Conservation (phyloP, 2,888 invertebrate genomes). For the Volucella zonaria region DNA sequence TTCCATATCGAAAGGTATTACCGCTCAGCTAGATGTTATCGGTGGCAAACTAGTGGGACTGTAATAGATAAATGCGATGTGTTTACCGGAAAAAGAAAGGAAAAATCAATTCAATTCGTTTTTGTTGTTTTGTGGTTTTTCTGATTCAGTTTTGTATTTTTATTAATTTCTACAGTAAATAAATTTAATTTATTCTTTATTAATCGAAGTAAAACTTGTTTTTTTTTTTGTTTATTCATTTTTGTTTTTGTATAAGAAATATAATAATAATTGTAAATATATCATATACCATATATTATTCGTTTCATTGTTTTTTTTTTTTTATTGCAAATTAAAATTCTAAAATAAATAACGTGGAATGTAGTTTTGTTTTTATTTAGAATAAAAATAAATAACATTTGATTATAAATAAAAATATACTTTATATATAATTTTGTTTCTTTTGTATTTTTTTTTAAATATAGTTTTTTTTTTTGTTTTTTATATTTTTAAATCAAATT, state of each 20-base stretch:
- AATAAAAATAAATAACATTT: slow-evolving; percentile 74
- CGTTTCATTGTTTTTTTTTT: slow-evolving; percentile 41
- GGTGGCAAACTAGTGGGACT: slow-evolving; percentile 81
- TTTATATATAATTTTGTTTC: slow-evolving; percentile 36
- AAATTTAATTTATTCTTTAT: slow-evolving; percentile 66
- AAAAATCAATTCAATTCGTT: slow-evolving; percentile 74
- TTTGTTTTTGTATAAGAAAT: slow-evolving; percentile 71
- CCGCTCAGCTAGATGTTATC: slow-evolving; percentile 80
- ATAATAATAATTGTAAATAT: slow-evolving; percentile 65
- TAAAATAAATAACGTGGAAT: slow-evolving; percentile 74
- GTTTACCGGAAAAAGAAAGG: neutral
- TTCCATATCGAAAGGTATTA: slow-evolving; percentile 80
- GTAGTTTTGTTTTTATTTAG: slow-evolving; percentile 53
- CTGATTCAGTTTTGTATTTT: slow-evolving; percentile 11
- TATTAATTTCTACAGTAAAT: slow-evolving; percentile 70
- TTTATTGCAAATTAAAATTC: slow-evolving; percentile 68
- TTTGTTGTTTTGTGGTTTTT: slow-evolving; percentile 64
- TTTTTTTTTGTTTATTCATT: slow-evolving; percentile 4
- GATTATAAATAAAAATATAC: slow-evolving; percentile 74
- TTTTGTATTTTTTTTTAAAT: slow-evolving; percentile 25
- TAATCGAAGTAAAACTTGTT: slow-evolving; percentile 49
- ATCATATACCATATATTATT: too few relatives aligned
- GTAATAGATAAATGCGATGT: slow-evolving; percentile 60
- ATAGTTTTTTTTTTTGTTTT: slow-evolving; percentile 52
- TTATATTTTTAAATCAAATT: slow-evolving; percentile 54